Conservation (phyloP, 2,797 vertebrate species). For the Liasis olivaceus region DNA sequence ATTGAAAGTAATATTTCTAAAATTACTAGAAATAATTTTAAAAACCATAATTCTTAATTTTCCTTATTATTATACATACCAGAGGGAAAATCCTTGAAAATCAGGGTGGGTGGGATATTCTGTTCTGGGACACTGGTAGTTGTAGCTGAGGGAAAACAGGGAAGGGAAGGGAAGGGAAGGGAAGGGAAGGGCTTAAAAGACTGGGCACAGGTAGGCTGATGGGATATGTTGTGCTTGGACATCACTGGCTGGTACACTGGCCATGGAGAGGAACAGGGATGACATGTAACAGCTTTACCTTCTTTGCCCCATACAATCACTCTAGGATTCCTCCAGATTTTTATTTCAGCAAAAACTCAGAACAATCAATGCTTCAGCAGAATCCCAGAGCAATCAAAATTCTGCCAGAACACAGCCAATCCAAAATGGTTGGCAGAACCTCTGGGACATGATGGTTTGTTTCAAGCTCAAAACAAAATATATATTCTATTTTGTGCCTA, state of each 20-base stretch:
- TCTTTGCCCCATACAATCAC: background rate
- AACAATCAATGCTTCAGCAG: background rate
- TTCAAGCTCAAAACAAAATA: background rate
- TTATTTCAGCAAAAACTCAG: background rate
- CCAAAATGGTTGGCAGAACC: background rate
- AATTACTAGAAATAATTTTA: background rate
- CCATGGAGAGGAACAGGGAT: background rate
- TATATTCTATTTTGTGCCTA: background rate
- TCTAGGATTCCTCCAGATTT: background rate
- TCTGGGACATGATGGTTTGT: background rate
- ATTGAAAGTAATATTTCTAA: background rate
- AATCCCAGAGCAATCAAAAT: background rate
- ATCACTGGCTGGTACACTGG: background rate
- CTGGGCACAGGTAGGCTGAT: background rate
- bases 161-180: background rate
- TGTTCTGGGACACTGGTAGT: background rate
- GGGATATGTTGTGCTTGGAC: background rate
- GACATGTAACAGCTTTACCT: background rate
- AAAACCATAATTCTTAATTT: slow-evolving; percentile 1
- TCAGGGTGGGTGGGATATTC: background rate
- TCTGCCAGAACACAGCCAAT: background rate
- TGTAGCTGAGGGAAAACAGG: background rate
- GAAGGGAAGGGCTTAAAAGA: background rate
- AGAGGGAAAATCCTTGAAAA: background rate
- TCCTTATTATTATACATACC: slow-evolving; percentile 27